These are phyloP conservation scores for Stenodema calcarata DNA, from an alignment of 2,888 invertebrate genomes.

Conservation along the genomic window DNA sequence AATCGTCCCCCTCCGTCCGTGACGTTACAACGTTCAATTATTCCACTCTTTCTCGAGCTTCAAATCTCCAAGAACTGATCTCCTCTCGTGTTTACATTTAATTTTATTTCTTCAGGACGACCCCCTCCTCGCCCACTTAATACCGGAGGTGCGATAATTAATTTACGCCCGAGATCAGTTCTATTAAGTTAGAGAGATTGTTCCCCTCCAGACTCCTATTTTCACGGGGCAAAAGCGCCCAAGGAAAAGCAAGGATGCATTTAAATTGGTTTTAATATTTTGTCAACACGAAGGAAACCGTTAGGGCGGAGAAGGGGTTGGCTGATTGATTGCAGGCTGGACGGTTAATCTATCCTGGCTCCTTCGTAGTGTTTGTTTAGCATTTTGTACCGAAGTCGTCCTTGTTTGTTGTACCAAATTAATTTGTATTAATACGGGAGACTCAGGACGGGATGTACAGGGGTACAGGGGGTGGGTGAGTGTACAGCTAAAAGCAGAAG, in stretches of 20 bases:
- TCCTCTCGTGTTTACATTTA: slow-evolving; percentile 45
- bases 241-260: slow-evolving; percentile 52
- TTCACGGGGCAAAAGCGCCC: slow-evolving; percentile 1
- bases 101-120: slow-evolving; percentile 28
- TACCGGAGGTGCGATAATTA: slow-evolving; percentile 39
- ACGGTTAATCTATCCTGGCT: slow-evolving; percentile 50
- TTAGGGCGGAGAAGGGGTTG: background rate
- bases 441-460: background rate
- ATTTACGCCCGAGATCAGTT: slow-evolving; percentile 51
- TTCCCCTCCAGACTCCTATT: slow-evolving; percentile 23
- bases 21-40: background rate
- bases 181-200: slow-evolving; percentile 51
- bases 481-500: background rate
- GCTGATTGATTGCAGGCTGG: slow-evolving; percentile 49
- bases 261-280: slow-evolving; percentile 56
- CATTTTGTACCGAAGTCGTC: slow-evolving; percentile 46
- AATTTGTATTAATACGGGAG: slow-evolving; percentile 52
- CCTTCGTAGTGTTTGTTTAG: slow-evolving; percentile 49
- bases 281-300: slow-evolving; percentile 47
- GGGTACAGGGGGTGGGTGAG: background rate
- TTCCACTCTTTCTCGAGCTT: background rate
- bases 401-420: slow-evolving; percentile 54
- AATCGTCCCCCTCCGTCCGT: background rate
- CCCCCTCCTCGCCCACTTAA: background rate
- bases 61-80: slow-evolving; percentile 44